Evolutionary conservation across 2,113 vertebrate genomes (phyloP), one percentile per base, ranked within the genome.

Genomic region (Poeciliopsis occidentalis): DNA sequence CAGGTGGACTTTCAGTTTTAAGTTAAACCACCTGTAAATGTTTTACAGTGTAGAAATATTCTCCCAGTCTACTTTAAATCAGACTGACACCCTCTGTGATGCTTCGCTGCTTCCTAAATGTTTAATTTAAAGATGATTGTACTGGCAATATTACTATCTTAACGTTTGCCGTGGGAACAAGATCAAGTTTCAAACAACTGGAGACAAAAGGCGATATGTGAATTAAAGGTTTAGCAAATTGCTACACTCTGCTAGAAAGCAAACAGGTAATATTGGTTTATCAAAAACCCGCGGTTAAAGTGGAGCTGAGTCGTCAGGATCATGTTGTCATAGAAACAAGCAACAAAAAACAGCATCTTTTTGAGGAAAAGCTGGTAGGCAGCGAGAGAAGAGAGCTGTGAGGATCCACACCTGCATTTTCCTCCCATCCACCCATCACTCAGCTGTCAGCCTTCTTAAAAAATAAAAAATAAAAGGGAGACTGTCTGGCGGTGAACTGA

Each of bases 271-370:
- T 41, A 15, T 39, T 17, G 64, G n/a, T 17, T 67, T 67, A 41
- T 19, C 8, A 27, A 41, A 10, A 29, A 44, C 39, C 64, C 3
- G 24, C 2, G n/a, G 37, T 29, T 41, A 67, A 67, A 41, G n/a
- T 27, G 64, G 13, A 17, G n/a, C 15, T 66, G 32, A 13, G 64
- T 27, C 44, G n/a, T 67, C 37, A 67, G 39, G 41, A 26, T 15
- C 37, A 24, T 41, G 64, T 66, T 66, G 64, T 66, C 64, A 66
- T 66, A 41, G 64, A 66, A 39, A 66, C 64, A 12, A 37, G 27
- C n/a, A 54, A 34, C 41, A 24, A 66, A 24, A 66, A 37, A 27
- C 0, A 17, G 12, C 24, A 26, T 13, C n/a, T 27, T 67, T 67
- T 4, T 15, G 64, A 17, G 17, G n/a, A 67, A 44, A 67, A 17